A percentile compares a stretch with the other conserved stretches of the same genome.
These are phyloP conservation scores for Acanthurus leucopareius DNA, from an alignment of 2,797 vertebrate genomes.

Conservation along the genomic window DNA sequence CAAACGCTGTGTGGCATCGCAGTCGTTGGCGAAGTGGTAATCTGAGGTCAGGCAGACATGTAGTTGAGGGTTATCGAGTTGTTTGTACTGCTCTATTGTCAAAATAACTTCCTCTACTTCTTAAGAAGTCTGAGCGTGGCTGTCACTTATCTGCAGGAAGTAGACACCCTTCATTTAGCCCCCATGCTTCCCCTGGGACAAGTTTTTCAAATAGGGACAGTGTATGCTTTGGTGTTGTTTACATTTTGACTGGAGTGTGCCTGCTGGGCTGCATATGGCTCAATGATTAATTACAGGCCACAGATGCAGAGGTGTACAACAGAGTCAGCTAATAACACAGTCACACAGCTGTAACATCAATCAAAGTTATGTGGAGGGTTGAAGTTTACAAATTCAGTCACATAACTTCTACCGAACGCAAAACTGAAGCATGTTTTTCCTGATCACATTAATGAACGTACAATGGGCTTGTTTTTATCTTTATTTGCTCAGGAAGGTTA, in stretches of 20 bases:
- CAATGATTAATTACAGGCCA: constrained; percentile 56
- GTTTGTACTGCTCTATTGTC: constrained; percentile 58
- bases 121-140: constrained; percentile 32
- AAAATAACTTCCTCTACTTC: constrained; percentile 59
- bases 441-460: constrained; percentile 8
- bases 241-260: constrained; percentile 43
- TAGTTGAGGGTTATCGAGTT: constrained; percentile 50
- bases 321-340: neutral
- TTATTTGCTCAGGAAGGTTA: constrained; percentile 67
- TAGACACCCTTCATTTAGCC: constrained; percentile 71
- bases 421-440: neutral
- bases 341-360: constrained; percentile 9
- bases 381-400: neutral
- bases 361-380: neutral
- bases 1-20: constrained; percentile 32
- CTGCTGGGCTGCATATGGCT: constrained; percentile 21
- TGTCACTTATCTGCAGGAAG: constrained; percentile 80
- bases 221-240: constrained; percentile 47
- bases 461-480: constrained; percentile 57
- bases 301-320: neutral
- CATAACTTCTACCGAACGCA: neutral
- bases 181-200: constrained; percentile 34
- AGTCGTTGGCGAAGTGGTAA: constrained; percentile 14
- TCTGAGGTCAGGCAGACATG: constrained; percentile 46
- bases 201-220: constrained; percentile 24